Conservation (phyloP, 2,888 invertebrate species). For the Eristalis tenax region DNA sequence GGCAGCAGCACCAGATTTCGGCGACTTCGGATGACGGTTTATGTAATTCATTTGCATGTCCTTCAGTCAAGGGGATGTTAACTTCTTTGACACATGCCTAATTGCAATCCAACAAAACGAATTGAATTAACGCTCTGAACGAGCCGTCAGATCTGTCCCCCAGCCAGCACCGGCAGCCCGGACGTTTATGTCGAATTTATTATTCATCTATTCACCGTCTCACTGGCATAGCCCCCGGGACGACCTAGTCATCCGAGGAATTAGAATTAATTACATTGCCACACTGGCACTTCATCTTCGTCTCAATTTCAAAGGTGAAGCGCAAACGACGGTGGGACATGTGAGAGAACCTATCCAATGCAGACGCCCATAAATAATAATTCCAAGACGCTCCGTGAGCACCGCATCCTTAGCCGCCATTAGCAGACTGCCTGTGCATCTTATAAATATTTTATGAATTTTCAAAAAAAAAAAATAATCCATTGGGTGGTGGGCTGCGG, state of each 20-base stretch:
- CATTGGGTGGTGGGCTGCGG: slow-evolving; percentile 2
- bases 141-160: neutral
- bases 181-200: slow-evolving; percentile 49
- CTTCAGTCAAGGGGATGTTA: neutral
- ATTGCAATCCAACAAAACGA: neutral
- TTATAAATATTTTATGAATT: slow-evolving; percentile 72
- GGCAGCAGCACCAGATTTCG: too few species aligned
- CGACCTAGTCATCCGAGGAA: slow-evolving; percentile 66
- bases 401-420: slow-evolving; percentile 65
- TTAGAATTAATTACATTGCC: slow-evolving; percentile 68
- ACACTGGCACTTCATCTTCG: slow-evolving; percentile 42
- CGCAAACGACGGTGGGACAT: neutral
- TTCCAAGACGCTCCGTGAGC: slow-evolving; percentile 30
- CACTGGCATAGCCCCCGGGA: slow-evolving; percentile 35
- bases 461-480: slow-evolving; percentile 49
- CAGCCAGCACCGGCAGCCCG: slow-evolving; percentile 1
- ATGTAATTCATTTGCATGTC: neutral
- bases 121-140: neutral
- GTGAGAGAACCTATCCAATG: slow-evolving; percentile 65
- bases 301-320: slow-evolving; percentile 47
- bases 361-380: slow-evolving; percentile 70
- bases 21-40: too few species aligned
- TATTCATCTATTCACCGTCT: slow-evolving; percentile 61
- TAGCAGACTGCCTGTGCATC: slow-evolving; percentile 44
- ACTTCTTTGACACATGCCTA: slow-evolving; percentile 40